Evolutionary conservation across 2,888 invertebrate genomes (phyloP), one percentile per base, ranked within the genome.

Genomic region (Drosophila incognita): DNA sequence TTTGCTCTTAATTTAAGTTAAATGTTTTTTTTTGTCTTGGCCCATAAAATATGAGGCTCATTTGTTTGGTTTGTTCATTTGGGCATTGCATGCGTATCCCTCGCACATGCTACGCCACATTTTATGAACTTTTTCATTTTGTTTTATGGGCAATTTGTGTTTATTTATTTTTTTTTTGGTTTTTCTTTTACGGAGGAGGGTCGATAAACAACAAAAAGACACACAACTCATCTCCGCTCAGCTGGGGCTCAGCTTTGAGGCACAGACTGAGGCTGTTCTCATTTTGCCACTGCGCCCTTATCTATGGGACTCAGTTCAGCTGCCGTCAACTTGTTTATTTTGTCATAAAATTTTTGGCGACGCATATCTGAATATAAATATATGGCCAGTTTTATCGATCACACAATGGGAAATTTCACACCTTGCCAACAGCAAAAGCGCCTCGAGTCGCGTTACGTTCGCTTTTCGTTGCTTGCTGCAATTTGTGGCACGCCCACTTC

Each of bases 391-490:
- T 89, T 86, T 86, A 86, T 86, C 85, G 85, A 86, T 86, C 85
- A 86, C 78, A 86, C 85, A 89, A 89, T 87, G 85, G 82, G 89
- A 86, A 89, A 82, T 69, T 84, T 87, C 76, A 84, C 85, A 89
- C 85, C 80, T 82, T 86, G 65, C 71, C 74, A 40, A 63, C 21
- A 36, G 56, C 21, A 29, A 54, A 29, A 54, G 46, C 60, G 53
- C 59, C 61, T 49, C 51, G 49, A 53, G 58, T 62, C 31, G 52
- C 62, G 66, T 70, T 71, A 69, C 69, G 67, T 36, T 54, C 2
- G 38, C 29, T 56, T 27, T 46, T 46, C 46, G 40, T 8, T 56
- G 56, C 29, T 38, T 38, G 68, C 35, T 62, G 68, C 69, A 65
- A 53, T 48, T 62, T 68, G 57, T 42, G 66, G 53, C 58, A 29